Evolutionary conservation across 2,888 invertebrate species (phyloP).

Genomic region (Tupiocoris notatus): DNA sequence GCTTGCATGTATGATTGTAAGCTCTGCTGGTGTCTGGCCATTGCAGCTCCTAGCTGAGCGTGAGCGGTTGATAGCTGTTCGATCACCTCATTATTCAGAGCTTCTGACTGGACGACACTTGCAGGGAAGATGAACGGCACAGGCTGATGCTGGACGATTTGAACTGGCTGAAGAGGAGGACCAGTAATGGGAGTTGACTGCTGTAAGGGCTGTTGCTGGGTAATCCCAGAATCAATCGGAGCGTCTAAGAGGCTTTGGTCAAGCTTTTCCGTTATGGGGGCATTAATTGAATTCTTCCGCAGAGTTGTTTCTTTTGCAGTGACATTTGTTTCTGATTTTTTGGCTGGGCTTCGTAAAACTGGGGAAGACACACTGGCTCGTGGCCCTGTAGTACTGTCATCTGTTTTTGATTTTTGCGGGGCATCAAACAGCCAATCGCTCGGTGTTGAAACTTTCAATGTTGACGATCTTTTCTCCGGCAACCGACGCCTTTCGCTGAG

Average conservation of each 20-base stretch:
- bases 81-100: conserved; percentile 15
- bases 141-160: background rate
- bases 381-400: background rate
- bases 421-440: background rate
- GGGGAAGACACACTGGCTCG: background rate
- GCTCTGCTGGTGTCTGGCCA: conserved; percentile 39
- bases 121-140: background rate
- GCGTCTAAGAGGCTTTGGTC: background rate
- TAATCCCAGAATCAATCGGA: background rate
- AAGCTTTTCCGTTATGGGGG: background rate
- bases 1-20: conserved; percentile 43
- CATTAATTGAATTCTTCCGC: background rate
- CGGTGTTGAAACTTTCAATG: conserved; percentile 2
- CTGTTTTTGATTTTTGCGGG: background rate
- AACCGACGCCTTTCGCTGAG: conserved; percentile 14
- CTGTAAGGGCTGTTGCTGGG: background rate
- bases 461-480: conserved; percentile 3
- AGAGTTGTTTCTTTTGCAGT: background rate
- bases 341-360: background rate
- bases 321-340: background rate
- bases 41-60: conserved; percentile 31
- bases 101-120: background rate
- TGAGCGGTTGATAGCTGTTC: conserved; percentile 21
- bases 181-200: background rate
- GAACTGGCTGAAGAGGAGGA: background rate